Evolutionary conservation across 2,113 vertebrate genomes (phyloP).

Genomic region (Aegypius monachus): DNA sequence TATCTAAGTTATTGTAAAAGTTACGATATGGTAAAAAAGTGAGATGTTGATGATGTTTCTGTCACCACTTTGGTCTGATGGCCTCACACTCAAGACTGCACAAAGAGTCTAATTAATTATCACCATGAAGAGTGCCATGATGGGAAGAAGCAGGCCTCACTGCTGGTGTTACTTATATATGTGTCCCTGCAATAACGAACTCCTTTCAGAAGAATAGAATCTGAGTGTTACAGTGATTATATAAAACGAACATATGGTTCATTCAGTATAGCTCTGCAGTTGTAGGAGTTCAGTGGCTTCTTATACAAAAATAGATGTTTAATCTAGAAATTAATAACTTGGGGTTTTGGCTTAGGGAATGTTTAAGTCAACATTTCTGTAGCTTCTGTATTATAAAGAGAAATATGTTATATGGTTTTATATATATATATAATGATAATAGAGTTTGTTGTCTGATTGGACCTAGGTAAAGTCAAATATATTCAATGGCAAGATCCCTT

Average conservation of each 20-base stretch:
- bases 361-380: not conserved
- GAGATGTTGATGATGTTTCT: not conserved
- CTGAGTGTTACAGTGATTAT: not conserved
- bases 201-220: not conserved
- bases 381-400: not conserved
- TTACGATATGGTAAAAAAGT: not conserved
- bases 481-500: not conserved
- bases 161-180: not conserved
- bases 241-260: not conserved
- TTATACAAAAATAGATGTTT: not conserved
- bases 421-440: not conserved
- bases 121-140: not conserved
- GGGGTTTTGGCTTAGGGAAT: accelerated
- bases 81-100: not conserved
- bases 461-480: not conserved
- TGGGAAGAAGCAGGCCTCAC: not conserved
- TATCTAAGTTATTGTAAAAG: not conserved
- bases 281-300: not conserved
- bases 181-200: not conserved
- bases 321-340: not conserved
- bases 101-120: not conserved
- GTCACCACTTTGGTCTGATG: not conserved
- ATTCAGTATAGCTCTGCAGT: not conserved
- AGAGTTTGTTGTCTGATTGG: not conserved
- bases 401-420: not conserved